Evolutionary conservation across 2,888 invertebrate genomes (phyloP).

Genomic region (Brenthis daphne): DNA sequence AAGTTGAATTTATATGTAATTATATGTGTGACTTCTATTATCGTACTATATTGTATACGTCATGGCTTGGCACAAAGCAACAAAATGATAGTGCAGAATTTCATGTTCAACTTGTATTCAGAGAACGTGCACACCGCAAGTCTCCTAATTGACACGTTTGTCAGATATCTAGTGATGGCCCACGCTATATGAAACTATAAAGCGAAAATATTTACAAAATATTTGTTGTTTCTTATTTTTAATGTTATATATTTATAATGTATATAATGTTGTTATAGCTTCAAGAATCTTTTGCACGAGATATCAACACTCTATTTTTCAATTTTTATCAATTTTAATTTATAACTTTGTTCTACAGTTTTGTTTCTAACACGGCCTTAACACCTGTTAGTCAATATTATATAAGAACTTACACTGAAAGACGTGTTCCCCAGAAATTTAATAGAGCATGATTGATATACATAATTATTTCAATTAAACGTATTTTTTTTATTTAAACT

Average conservation of each 20-base stretch:
- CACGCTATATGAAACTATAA: not conserved
- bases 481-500: no score
- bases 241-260: not conserved
- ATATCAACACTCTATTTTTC: no score
- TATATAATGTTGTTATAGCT: no score
- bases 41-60: not conserved
- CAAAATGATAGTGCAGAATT: constrained; percentile 23
- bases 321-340: no score
- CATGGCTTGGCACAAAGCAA: constrained; percentile 6
- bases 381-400: no score
- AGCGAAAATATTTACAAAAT: not conserved
- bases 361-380: no score
- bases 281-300: no score
- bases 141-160: constrained; percentile 67
- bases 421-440: no score
- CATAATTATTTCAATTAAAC: no score
- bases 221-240: not conserved
- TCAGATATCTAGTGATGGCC: constrained; percentile 46
- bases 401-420: no score
- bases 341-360: no score
- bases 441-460: no score
- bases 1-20: not conserved
- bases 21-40: not conserved
- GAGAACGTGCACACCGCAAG: constrained; percentile 37
- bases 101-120: constrained; percentile 21